Percentiles rank a stretch among this genome's conserved stretches.
Conservation (phyloP, 2,797 vertebrate genomes). For the Catharus ustulatus region DNA sequence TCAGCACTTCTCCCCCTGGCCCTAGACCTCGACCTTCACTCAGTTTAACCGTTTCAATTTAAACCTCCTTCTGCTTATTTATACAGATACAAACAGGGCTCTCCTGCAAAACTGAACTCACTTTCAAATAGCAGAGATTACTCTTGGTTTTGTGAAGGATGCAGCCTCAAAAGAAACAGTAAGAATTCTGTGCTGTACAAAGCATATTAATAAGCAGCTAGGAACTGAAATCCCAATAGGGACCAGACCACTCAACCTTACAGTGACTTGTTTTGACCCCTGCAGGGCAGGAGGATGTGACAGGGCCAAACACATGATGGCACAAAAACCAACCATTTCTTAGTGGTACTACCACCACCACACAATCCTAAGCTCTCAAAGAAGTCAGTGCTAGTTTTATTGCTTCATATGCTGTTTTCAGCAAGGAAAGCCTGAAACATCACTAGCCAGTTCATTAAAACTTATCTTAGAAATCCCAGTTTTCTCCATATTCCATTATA, state of each 20-base stretch:
- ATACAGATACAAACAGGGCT: not conserved
- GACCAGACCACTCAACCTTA: not conserved
- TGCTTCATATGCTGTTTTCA: not conserved
- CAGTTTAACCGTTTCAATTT: not conserved
- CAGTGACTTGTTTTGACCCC: not conserved
- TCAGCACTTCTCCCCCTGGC: not conserved
- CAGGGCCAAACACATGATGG: not conserved
- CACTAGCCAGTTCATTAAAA: not conserved
- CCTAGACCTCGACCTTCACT: not conserved
- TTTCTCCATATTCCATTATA: not conserved
- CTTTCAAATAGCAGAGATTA: not conserved
- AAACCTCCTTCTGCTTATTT: not conserved
- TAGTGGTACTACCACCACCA: not conserved
- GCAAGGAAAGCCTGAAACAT: not conserved
- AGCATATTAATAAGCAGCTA: not conserved
- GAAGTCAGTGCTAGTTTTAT: not conserved
- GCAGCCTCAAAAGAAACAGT: not conserved
- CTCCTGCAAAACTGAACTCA: not conserved
- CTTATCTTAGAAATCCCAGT: not conserved
- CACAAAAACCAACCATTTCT: not conserved
- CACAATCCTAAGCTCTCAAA: not conserved
- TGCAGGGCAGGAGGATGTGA: not conserved
- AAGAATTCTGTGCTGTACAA: not conserved
- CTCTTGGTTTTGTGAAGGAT: not conserved
- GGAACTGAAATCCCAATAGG: not conserved